Base-by-base conservation (phyloP, 1,140 invertebrate species). In the Thaumatotibia leucotreta region DNA sequence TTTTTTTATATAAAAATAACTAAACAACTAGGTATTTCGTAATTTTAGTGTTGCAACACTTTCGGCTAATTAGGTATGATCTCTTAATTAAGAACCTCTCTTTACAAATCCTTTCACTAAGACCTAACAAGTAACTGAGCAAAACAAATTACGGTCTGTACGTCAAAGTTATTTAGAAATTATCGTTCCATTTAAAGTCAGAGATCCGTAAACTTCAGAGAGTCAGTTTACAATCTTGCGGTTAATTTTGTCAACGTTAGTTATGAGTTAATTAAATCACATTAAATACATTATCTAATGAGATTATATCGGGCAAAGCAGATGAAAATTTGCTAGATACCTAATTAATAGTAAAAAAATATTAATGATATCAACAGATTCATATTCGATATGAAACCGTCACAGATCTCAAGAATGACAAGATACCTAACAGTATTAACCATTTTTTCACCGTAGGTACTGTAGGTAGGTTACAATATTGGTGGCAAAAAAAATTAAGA, bases 121-220 rank as follows among this genome's bases (percentile, higher is more conserved):
- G 0, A 1, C 4, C 3, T 58, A 29, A 58, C 27, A 58, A 31
- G 8, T 27, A 29, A n/a, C 17, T 14, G 11, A 4, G 14, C 11
- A 58, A 58, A 58, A 29, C 52, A 58, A 54, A 58, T 39, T 58
- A 54, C 22, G 50, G 50, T 54, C 22, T 10, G 50, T 27, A 54
- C 14, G 39, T 20, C 6, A 20, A 45, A 20, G 1, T 39, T 39
- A 1, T 0, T 4, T 20, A 45, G 8, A 45, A 45, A 45, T 0
- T 4, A 3, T n/a, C 22, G 0, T 54, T 58, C 23, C 4, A 27
- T 1, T 58, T n/a, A 24, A 27, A 27, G 23, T 58, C 14, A 58
- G 52, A 14, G 52, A 8, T 58, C 52, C 27, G 27, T 27, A 45
- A 45, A 45, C 17, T 45, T 45, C 39, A 8, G 39, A 29, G 52